Evolutionary conservation across 2,113 vertebrate species (phyloP).

Genomic region (Echinops telfairi): DNA sequence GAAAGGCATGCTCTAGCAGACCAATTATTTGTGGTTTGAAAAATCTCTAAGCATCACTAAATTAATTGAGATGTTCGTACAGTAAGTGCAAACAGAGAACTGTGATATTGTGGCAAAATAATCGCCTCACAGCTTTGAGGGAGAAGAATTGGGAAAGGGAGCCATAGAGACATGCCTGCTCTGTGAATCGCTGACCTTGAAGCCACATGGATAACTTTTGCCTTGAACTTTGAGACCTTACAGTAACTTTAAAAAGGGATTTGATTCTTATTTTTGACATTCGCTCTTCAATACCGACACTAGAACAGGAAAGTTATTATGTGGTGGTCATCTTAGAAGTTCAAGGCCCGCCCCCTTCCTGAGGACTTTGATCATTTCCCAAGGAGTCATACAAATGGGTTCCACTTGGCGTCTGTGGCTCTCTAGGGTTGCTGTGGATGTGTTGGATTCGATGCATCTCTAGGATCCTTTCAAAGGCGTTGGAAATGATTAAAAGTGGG

Average conservation of each 20-base stretch:
- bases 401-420: neutral
- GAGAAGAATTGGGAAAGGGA: neutral
- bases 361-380: slow-evolving; percentile 60
- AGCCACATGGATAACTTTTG: slow-evolving; percentile 41
- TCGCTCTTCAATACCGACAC: neutral
- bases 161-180: neutral
- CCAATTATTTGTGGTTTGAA: neutral
- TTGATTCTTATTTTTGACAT: slow-evolving; percentile 60
- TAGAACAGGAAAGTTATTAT: slow-evolving; percentile 45
- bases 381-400: slow-evolving; percentile 21
- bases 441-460: neutral
- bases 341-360: slow-evolving; percentile 41
- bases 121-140: neutral
- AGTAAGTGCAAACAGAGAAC: neutral
- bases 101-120: neutral
- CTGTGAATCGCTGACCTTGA: slow-evolving; percentile 50
- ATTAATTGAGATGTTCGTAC: neutral
- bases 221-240: slow-evolving; percentile 47
- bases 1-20: neutral
- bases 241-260: slow-evolving; percentile 64
- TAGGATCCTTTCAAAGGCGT: neutral
- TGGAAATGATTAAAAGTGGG: neutral
- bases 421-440: neutral
- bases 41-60: neutral
- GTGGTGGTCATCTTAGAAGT: slow-evolving; percentile 32